Evolutionary conservation across 2,113 vertebrate genomes (phyloP).

Genomic region (Dolichallabes microphthalmus): DNA sequence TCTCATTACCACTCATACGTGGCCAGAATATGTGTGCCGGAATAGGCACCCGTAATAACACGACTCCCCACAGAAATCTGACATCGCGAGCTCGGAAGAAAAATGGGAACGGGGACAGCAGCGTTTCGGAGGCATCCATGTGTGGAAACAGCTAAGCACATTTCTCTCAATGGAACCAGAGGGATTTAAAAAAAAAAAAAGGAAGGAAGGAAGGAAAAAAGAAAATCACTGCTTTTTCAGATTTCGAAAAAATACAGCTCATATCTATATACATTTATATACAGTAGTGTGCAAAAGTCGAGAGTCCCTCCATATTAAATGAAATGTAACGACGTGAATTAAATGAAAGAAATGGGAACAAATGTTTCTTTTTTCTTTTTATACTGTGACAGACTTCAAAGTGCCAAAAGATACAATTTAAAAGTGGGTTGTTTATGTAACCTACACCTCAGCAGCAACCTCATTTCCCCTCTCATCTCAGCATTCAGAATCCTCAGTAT

Average conservation of each 20-base stretch:
- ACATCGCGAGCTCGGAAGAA: conserved; percentile 65
- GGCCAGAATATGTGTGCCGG: conserved; percentile 63
- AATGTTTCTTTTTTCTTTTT: too few relatives aligned
- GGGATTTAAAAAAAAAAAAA: conserved; percentile 31
- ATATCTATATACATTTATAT: neutral
- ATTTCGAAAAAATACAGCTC: conserved; percentile 27
- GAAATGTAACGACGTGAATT: too few relatives aligned
- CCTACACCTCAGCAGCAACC: too few relatives aligned
- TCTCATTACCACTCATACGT: conserved; percentile 69
- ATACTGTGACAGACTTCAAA: too few relatives aligned
- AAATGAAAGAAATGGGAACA: too few relatives aligned
- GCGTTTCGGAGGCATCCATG: conserved; percentile 62
- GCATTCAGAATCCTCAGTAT: too few relatives aligned
- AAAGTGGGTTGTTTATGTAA: too few relatives aligned
- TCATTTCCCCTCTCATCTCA: too few relatives aligned
- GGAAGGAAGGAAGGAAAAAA: too few relatives aligned
- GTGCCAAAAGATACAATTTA: too few relatives aligned
- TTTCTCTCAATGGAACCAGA: conserved; percentile 68
- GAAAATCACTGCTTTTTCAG: conserved; percentile 62
- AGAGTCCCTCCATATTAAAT: too few relatives aligned
- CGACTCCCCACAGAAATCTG: conserved; percentile 61
- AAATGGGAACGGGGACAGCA: conserved; percentile 46
- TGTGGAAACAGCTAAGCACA: conserved; percentile 75
- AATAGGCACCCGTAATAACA: conserved; percentile 59
- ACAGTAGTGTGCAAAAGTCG: neutral